Base-by-base conservation (phyloP, 2,888 invertebrate species). In the Lycia hirtaria region DNA sequence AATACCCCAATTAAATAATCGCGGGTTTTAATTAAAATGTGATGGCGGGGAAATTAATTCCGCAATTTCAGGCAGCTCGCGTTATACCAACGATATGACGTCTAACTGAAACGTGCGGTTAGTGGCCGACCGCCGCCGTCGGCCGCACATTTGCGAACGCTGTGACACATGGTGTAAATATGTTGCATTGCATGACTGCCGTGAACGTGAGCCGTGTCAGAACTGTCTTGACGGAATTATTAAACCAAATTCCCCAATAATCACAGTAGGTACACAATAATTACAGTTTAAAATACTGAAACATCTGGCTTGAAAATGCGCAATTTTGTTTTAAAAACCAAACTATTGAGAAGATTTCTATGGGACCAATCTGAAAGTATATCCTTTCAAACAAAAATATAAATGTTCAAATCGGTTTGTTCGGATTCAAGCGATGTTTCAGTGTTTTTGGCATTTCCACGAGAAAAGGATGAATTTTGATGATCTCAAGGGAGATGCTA, bases 101-200 rank as follows among this genome's bases (percentile, higher is more conserved):
- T 73, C 68, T 71, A 72, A 73, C 75, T 75, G 74, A 76, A 79
- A 72, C 64, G 59, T 76, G 80, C 37, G 78, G 79, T 78, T 54
- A 57, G 68, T 53, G 37, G 44, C 20, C 44, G 43, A 26, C 37
- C 38, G 38, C 40, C 12, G 7, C 41, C 28, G 41, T 58, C 45
- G 15, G 59, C 56, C 62, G 58, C 63, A 66, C 69, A 67, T 68
- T 65, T 65, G 64, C 61, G 59, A 59, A 64, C 57, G 60, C 60
- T 68, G 60, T 72, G 68, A 68, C 72, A 72, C 68, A 67, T 71
- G 67, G 67, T 68, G 74, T 69, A 69, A 73, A 72, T 71, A 72
- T 60, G 63, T 67, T 64, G 56, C 65, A 62, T 64, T 62, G 58
- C 59, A 53, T 54, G 62, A 30, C 12, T 54, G 54, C 54, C 33